These are phyloP conservation scores for Catagonus wagneri DNA, from an alignment of 2,113 vertebrate genomes.

Conservation along the genomic window DNA sequence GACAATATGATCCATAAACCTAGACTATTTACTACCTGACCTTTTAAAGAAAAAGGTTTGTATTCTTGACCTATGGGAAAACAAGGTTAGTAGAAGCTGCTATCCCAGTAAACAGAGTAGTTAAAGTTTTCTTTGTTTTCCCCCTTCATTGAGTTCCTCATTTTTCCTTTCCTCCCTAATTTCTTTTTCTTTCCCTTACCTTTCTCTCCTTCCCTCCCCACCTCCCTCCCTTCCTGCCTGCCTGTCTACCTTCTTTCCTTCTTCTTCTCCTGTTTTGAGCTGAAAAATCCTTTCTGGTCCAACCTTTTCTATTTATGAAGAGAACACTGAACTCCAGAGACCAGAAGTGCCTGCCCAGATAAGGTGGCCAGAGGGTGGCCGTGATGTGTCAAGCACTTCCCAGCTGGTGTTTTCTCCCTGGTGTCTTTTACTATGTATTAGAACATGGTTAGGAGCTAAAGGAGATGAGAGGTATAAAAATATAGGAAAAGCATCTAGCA, in stretches of 20 bases:
- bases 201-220: background rate
- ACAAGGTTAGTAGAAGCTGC: background rate
- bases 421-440: background rate
- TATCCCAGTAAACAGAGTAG: background rate
- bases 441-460: background rate
- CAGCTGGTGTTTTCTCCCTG: background rate
- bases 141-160: background rate
- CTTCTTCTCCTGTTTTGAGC: background rate
- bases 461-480: background rate
- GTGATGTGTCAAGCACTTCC: accelerated
- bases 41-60: background rate
- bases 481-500: background rate
- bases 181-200: background rate
- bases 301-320: background rate
- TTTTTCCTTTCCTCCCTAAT: background rate
- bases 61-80: background rate
- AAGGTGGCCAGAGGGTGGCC: background rate
- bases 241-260: background rate
- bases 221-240: background rate
- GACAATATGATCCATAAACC: background rate
- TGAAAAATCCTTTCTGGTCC: background rate
- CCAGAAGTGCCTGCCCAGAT: background rate
- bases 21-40: background rate
- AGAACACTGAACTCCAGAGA: background rate
- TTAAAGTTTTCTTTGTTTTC: background rate